A percentile compares a stretch with the other conserved stretches of the same genome.
Conservation (phyloP, 2,797 vertebrate species). For the Sitta carolinensis region DNA sequence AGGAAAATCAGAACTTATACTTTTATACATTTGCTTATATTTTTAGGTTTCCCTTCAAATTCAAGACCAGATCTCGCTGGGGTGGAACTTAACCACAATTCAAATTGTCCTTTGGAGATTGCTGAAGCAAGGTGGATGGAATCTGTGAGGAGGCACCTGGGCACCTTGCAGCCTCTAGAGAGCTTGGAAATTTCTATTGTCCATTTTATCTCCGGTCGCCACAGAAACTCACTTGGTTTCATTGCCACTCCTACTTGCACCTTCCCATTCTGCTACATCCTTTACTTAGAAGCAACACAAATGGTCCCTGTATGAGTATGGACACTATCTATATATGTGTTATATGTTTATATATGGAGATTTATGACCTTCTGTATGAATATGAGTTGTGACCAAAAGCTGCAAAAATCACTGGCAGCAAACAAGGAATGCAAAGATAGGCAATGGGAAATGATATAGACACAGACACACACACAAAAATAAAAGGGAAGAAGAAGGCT, state of each 20-base stretch:
- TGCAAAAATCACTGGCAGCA: background rate
- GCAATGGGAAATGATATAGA: background rate
- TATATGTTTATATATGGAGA: background rate
- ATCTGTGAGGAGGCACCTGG: background rate
- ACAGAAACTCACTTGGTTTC: background rate
- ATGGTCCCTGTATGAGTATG: background rate
- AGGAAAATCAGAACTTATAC: background rate
- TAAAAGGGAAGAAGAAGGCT: background rate
- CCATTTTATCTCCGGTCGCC: background rate
- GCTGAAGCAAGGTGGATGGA: background rate
- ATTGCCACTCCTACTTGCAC: background rate
- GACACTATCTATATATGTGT: background rate
- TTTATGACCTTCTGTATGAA: background rate
- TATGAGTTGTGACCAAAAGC: background rate
- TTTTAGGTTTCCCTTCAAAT: background rate
- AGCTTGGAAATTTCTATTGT: background rate
- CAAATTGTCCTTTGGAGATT: background rate
- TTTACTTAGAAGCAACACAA: background rate
- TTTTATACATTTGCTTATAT: too few relatives aligned
- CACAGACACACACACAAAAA: too few relatives aligned
- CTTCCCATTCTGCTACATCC: background rate
- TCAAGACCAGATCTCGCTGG: background rate
- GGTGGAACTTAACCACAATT: background rate
- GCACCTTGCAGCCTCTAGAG: background rate
- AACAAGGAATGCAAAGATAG: background rate